Base-by-base conservation (phyloP, 64 coral and sea anemone species). In the Pocillopora damicornis region DNA sequence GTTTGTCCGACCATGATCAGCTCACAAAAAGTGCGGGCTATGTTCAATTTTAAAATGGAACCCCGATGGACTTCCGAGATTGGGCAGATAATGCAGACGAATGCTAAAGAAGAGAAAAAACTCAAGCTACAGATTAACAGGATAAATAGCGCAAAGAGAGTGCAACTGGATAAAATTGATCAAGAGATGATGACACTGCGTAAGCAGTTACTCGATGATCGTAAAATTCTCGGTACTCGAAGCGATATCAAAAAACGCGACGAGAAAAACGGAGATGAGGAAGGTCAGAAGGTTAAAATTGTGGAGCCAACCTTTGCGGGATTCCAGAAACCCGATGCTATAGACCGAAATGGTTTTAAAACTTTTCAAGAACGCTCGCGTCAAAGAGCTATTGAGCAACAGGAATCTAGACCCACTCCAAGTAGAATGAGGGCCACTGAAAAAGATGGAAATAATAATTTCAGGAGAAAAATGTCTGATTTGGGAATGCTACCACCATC, bases 171-270 rank as follows among this genome's bases (percentile, higher is more conserved):
- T 59, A 88, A 88, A 66, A 88, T 88, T 26, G 60, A 88, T 35
- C 59, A 26, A 12, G 87, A 88, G 30, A 88, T 88, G 35, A 15
- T 77, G 16, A 59, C 57, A 16, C 51, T 88, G 8, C 78, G 58
- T 9, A 88, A 88, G 65, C 75, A 88, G n/a, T 36, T 88, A n/a
- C 37, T 74, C 13, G 87, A 88, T n/a, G 76, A 88, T 23, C 58
- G 75, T 16, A 88, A 78, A 58, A 65, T 78, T 38, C 62, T 78
- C 25, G 87, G 87, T 9, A 88, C 87, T 51, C 87, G 58, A 5
- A 78, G 75, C 16, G 87, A 79, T 22, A 79, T 79, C 34, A 42
- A 38, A 12, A 77, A 76, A 67, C 87, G 64, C 7, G 37, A 66
- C 8, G 26, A 78, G 13, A 26, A 16, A 34, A 82, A 61, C 37